A percentile compares a stretch with the other conserved stretches of the same genome.
Conservation (phyloP, 2,888 invertebrate genomes). For the Diadegma fenestrale region DNA sequence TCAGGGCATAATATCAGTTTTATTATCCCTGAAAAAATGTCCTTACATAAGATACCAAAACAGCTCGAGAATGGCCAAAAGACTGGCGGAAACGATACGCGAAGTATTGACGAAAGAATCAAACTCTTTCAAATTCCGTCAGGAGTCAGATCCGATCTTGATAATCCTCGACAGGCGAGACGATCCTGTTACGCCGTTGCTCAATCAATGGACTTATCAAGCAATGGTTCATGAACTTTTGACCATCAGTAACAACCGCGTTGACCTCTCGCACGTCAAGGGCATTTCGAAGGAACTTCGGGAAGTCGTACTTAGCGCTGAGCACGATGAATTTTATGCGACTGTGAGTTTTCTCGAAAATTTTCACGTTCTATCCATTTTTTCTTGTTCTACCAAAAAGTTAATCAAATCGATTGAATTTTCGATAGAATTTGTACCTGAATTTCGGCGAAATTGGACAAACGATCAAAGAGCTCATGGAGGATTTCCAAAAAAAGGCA, state of each 20-base stretch:
- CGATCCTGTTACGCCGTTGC: conserved; percentile 97
- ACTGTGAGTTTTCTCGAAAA: conserved; percentile 87
- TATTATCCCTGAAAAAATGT: conserved; percentile 95
- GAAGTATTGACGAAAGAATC: conserved; percentile 96
- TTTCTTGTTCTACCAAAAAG: neutral
- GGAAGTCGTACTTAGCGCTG: conserved; percentile 97
- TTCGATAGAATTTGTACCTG: conserved; percentile 92
- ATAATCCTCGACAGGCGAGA: conserved; percentile 96
- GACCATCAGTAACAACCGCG: conserved; percentile 91
- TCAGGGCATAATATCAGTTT: conserved; percentile 93
- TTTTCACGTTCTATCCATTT: neutral
- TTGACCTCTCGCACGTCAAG: conserved; percentile 93
- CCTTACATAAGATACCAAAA: conserved; percentile 96
- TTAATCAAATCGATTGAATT: neutral
- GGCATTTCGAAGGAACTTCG: conserved; percentile 95
- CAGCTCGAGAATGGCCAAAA: conserved; percentile 93
- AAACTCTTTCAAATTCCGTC: conserved; percentile 94
- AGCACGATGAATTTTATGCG: conserved; percentile 99
- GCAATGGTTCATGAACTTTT: conserved; percentile 99
- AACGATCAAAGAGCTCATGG: conserved; percentile 98
- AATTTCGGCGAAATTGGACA: conserved; percentile 99
- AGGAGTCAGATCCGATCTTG: conserved; percentile 91
- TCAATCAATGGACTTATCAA: conserved; percentile 99
- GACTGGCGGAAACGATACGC: conserved; percentile 93
- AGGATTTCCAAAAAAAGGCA: conserved; percentile 98